Evolutionary conservation across 2,113 vertebrate genomes (phyloP), one percentile per base, ranked within the genome.

Genomic region (Proteles cristata): DNA sequence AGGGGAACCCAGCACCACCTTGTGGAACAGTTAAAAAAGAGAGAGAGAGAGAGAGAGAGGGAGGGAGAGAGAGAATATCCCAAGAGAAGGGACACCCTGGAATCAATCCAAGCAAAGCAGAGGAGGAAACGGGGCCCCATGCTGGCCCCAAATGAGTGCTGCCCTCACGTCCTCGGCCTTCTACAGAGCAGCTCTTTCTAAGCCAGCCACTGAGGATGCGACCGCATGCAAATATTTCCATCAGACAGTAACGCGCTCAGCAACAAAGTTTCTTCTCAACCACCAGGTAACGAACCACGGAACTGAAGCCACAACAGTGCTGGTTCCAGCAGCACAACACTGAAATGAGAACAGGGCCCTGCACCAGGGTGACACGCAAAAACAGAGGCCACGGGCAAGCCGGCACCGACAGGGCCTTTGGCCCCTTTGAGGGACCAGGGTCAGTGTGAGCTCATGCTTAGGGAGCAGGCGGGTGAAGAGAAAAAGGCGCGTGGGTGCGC

Each of bases 401-500:
- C 11, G 12, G 16, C 79, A 26, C 4, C 4, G 31, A 55, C 11
- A 4, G 39, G 43, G 28, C 19, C 61, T 12, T 0, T 25, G 43
- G 31, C 43, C 33, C 19, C 65, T n/a, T 14, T 5, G 33, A 2
- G 26, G 33, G 33, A 15, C 16, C 23, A 11, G n/a, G 55, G 25
- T 31, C 5, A 0, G 33, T 4, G 31, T 1, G 68, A 35, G 11
- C 14, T 48, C 53, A 8, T 3, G 14, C 8, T 35, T 3, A 5
- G 50, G 1, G 28, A n/a, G 66, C 14, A 26, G 15, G 48, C 2
- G 16, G 39, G 68, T 19, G 10, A 0, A 21, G 0, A 65, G 25
- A 39, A 1, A 28, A 8, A n/a, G 7, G 45, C 0, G 19, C 0
- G 66, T 6, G 0, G 9, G 4, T 4, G 35, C 79, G 10, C 5